Base-by-base conservation (phyloP, 2,888 invertebrate genomes). In the Epinotia nisella region DNA sequence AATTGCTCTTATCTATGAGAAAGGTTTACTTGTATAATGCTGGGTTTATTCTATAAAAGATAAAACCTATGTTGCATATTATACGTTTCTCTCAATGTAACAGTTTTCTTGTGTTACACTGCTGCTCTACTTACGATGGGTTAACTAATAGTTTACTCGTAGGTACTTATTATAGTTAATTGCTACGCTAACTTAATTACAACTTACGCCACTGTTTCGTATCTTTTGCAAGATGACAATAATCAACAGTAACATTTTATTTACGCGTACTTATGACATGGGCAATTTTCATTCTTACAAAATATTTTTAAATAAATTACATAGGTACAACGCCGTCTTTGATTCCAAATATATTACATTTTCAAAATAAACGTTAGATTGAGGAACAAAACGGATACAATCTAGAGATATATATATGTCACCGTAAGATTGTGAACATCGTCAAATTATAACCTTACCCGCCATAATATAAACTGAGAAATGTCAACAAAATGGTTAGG, bases 91-190 rank as follows among this genome's bases (percentile, higher is more conserved):
- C 21, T 29, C n/a, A 24, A 21, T 41, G 51, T 60, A 58, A 64
- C 59, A 39, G 59, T 65, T 66, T 4, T 13, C 39, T 19, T 39
- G 5, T 39, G 59, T 71, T 65, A 59, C 39, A 53, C 51, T 24
- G 65, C 65, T 70, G 49, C 66, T 66, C 59, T 53, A 60, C 59
- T 66, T 53, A 66, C 66, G 53, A 24, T 65, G 66, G 51, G 61
- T 68, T 68, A 58, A 73, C 68, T 62, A 68, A 62, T 62, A 62
- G 55, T 62, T 49, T 17, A 29, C 49, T n/a, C n/a, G n/a, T n/a
- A n/a, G n/a, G n/a, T n/a, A 49, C 49, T 67, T 60, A 55, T 45
- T 53, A 59, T 62, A 55, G 60, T 66, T 55, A 60, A 60, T 60
- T 41, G 45, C 71, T 60, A 39, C 66, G 41, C 39, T 67, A 60